Evolutionary conservation across 2,797 vertebrate species (phyloP), one percentile per base, ranked within the genome.

Genomic region (Discoglossus pictus): DNA sequence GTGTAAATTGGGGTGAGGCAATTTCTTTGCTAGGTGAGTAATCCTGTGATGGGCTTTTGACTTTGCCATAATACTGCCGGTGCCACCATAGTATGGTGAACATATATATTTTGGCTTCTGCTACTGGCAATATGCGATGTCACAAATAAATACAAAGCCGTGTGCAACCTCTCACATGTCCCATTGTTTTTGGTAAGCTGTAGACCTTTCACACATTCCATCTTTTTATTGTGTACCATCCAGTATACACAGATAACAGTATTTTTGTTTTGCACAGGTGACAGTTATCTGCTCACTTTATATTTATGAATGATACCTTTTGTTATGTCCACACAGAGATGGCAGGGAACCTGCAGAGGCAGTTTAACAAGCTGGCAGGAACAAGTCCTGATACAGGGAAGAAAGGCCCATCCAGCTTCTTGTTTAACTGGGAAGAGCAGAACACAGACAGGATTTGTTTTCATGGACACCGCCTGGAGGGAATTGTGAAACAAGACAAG

Each of bases 371-470:
- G 36, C 79, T 93, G 25, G 64, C 67, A 31, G 82, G 78, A 42
- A 73, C 84, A 2, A 2, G 34, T 44, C 68, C 16, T 54, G 8
- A 60, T 56, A 35, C 65, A 61, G 76, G 75, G 52, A 79, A 78
- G 54, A 76, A 69, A 47, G 61, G 64, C 17, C 83, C 87, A 68
- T 87, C 87, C 13, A 90, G 85, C 78, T 93, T 93, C 79, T 82
- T 85, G 75, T 87, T 94, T 63, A 79, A 16, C 1, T 93, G 92
- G 92, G 83, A 83, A 42, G 74, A 83, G 42, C 84, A 80, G 64
- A 80, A 72, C 27, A 27, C 75, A 15, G 74, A 80, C 50, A 74
- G 56, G 59, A 79, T 59, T 39, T 92, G 90, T 73, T 90, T 93
- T 80, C 86, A 86, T 0, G 53, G 79, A 6, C 85, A 87, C 36